Conservation (phyloP, 2,113 vertebrate species). For the Oncorhynchus masou region DNA sequence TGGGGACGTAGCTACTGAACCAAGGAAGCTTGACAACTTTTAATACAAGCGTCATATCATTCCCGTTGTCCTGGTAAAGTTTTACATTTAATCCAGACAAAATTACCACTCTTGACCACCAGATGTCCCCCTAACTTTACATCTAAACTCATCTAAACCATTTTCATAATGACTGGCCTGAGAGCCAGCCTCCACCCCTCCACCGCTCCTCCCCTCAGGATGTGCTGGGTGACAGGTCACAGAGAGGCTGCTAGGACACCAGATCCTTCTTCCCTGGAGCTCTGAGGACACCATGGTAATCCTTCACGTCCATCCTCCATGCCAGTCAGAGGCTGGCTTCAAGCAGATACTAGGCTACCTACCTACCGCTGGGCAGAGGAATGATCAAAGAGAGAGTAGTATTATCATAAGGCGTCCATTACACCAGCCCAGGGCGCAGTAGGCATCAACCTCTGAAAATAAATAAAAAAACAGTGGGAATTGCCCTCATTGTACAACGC, state of each 20-base stretch:
- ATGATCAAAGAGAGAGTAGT: not conserved
- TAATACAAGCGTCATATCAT: not conserved
- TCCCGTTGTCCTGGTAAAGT: no score
- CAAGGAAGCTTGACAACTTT: not conserved
- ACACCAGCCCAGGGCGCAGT: not conserved
- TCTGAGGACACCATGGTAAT: slow-evolving; percentile 34
- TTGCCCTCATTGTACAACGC: no score
- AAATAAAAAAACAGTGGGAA: no score
- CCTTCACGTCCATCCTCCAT: slow-evolving; percentile 5
- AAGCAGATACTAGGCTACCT: not conserved
- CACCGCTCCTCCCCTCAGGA: slow-evolving; percentile 30
- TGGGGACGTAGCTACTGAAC: no score
- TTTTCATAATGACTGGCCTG: slow-evolving; percentile 54
- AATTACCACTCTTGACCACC: not conserved
- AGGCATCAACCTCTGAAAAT: no score
- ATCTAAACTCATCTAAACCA: slow-evolving; percentile 20
- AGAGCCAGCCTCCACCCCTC: slow-evolving; percentile 43
- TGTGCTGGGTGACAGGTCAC: slow-evolving; percentile 63
- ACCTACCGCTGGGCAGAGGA: not conserved
- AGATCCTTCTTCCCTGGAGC: slow-evolving; percentile 52
- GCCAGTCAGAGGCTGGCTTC: slow-evolving; percentile 6
- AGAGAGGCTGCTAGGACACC: slow-evolving; percentile 54
- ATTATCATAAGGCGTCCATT: not conserved
- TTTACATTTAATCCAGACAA: not conserved
- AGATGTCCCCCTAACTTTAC: slow-evolving; percentile 61